Evolutionary conservation across 2,113 vertebrate genomes (phyloP).

Genomic region (Dicrurus megarhynchus): DNA sequence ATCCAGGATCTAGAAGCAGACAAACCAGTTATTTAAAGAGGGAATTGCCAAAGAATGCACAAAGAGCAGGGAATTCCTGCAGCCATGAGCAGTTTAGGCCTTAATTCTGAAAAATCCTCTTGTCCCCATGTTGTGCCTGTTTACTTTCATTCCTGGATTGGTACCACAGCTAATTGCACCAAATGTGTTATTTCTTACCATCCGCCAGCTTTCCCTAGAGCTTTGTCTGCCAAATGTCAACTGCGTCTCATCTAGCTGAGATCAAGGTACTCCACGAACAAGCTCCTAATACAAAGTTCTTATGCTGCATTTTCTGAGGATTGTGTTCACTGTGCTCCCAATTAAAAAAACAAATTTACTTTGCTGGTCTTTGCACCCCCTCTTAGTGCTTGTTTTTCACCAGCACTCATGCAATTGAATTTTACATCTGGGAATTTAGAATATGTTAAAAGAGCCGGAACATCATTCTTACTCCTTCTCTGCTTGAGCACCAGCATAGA

Average conservation of each 20-base stretch:
- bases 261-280: background rate
- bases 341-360: constrained; percentile 14
- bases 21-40: background rate
- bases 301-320: background rate
- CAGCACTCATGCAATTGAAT: background rate
- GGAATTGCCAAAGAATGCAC: background rate
- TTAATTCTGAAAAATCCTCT: background rate
- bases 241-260: constrained; percentile 12
- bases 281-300: background rate
- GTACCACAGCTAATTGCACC: background rate
- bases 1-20: background rate
- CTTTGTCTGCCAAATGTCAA: constrained; percentile 35
- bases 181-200: background rate
- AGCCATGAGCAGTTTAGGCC: background rate
- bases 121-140: background rate
- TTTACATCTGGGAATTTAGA: background rate
- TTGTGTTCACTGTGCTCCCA: background rate
- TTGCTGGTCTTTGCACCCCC: background rate
- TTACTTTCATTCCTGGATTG: background rate
- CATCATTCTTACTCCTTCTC: background rate
- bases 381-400: background rate
- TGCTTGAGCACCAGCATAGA: background rate
- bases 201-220: background rate
- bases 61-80: background rate
- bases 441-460: background rate